phyloP scores from a whole-genome alignment of 2,888 invertebrate species.

The Ectemnius cavifrons region DNA sequence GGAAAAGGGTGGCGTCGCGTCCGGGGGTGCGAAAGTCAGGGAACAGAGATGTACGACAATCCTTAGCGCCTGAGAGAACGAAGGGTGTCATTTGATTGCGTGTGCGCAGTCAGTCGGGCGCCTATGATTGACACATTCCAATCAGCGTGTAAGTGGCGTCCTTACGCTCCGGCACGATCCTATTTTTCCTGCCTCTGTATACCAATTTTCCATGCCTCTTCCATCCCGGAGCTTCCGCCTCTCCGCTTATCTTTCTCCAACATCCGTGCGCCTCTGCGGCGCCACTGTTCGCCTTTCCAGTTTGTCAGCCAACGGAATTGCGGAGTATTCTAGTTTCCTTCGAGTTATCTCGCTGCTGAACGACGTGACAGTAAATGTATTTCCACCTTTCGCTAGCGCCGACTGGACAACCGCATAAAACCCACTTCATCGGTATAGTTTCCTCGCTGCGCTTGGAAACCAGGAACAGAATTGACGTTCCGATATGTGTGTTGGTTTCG shows the following conservation, averaged over 20 bases:
- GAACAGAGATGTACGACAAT: too few species aligned
- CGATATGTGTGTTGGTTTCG: too few species aligned
- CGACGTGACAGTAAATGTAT: slow-evolving; percentile 46
- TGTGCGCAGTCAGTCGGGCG: slow-evolving; percentile 15
- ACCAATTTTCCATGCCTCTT: not conserved
- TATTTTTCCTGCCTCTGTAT: slow-evolving; percentile 9
- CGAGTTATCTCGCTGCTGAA: slow-evolving; percentile 47
- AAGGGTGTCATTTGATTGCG: slow-evolving; percentile 16
- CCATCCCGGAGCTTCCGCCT: not conserved
- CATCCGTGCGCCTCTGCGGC: slow-evolving; percentile 3
- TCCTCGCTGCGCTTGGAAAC: too few species aligned
- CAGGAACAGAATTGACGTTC: slow-evolving; percentile 15
- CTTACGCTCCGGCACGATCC: slow-evolving; percentile 54
- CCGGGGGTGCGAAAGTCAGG: too few species aligned
- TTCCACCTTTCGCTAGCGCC: slow-evolving; percentile 24
- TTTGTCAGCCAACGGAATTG: slow-evolving; percentile 36
- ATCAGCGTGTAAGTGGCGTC: slow-evolving; percentile 53
- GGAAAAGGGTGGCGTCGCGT: too few species aligned
- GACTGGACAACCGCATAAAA: not conserved
- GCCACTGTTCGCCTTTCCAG: slow-evolving; percentile 8
- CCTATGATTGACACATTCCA: slow-evolving; percentile 52
- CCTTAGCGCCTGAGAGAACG: too few species aligned
- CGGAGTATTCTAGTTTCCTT: slow-evolving; percentile 45
- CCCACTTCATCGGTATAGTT: slow-evolving; percentile 13
- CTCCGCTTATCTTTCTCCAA: not conserved